These are phyloP conservation scores for Byasa hedistus DNA, from an alignment of 2,888 invertebrate genomes.

Conservation along the genomic window DNA sequence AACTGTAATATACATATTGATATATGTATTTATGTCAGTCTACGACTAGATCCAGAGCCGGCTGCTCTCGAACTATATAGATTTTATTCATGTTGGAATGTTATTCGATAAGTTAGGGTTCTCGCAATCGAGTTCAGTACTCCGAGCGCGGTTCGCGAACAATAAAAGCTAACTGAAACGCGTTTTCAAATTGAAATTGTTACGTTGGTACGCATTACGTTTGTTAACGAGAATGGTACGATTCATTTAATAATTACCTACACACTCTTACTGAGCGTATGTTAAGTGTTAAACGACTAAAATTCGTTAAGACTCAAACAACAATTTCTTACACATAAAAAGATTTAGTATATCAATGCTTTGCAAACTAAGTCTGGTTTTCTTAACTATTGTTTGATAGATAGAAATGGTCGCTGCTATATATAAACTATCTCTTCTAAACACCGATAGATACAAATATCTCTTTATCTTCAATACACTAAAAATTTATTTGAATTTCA, in stretches of 20 bases:
- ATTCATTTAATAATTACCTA: not conserved
- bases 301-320: no score
- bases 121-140: conserved; percentile 14
- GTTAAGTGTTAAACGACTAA: no score
- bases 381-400: no score
- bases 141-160: conserved; percentile 14
- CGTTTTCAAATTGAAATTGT: not conserved
- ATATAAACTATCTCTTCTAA: no score
- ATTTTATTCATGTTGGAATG: conserved; percentile 37
- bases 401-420: no score
- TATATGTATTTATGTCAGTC: conserved; percentile 6
- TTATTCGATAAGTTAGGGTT: conserved; percentile 29
- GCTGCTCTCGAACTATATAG: conserved; percentile 36
- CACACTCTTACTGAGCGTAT: not conserved
- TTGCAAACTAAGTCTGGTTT: no score
- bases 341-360: no score
- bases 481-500: no score
- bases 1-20: conserved; percentile 6
- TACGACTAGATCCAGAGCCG: conserved; percentile 26
- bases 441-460: no score
- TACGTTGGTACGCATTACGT: not conserved
- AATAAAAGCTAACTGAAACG: conserved; percentile 7
- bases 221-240: not conserved
- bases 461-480: no score
- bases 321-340: no score